Base-by-base conservation (phyloP, 2,888 invertebrate genomes). In the Coecobrya sp. region DNA sequence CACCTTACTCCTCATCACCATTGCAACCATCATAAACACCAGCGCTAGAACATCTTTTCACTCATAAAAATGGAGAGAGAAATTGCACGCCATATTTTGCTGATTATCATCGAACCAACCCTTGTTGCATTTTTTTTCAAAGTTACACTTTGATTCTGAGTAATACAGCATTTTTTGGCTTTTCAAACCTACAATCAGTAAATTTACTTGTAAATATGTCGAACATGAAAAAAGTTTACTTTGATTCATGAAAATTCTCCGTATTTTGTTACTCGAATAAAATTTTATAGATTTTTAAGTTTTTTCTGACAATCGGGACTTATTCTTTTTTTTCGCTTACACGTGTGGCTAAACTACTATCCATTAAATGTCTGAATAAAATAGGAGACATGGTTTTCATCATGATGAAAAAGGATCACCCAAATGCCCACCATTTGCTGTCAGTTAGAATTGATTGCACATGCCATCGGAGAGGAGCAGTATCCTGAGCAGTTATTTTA, bases 361-460 rank as follows among this genome's bases (percentile, higher is more conserved):
- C 36, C 5, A 70, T 70, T 16, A 16, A n/a, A n/a, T n/a, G n/a
- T n/a, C n/a, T 25, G 8, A 19, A 22, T 22, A 22, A 2, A 4
- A 22, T 62, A 62, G 5, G 5, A 62, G 19, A 16, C 25, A 73
- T 73, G 2, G 30, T 19, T 36, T 70, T 36, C 10, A n/a, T n/a
- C n/a, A n/a, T 42, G 5, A 36, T 42, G 25, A 76, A 76, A 49
- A 45, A 76, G 25, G 49, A 76, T 76, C 45, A 76, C 25, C 76
- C 76, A 76, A 49, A 49, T 76, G 76, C 25, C 25, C 49, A 49
- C 19, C 45, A 76, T 22, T 45, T 73, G n/a, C 22, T 76, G 76
- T 76, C 76, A 76, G 76, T 76, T 76, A 11, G 25, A 76, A 76
- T 76, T 76, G 76, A 76, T 76, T 76, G 49, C 45, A 25, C 49